Base-by-base conservation (phyloP, 2,113 vertebrate genomes). In the Ornithorhynchus anatinus region DNA sequence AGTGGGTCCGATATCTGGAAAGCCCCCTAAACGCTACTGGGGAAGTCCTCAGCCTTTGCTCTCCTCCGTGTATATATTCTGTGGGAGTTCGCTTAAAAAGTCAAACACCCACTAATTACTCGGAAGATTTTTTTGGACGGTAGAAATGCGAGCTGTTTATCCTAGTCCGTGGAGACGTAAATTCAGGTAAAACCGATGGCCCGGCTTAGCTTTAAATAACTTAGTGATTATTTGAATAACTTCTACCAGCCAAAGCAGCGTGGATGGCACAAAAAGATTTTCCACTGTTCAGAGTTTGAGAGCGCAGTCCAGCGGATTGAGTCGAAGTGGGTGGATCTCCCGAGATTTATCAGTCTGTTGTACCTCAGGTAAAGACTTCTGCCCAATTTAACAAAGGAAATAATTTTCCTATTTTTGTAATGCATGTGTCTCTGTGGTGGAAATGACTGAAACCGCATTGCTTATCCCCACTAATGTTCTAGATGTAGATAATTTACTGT, bases 161-260 rank as follows among this genome's bases (percentile, higher is more conserved):
- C 2, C 17, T 52, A 69, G 75, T 80, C 84, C 79, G 70, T 75
- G 56, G 65, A 56, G 68, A 71, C 73, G 77, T 58, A 79, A 81
- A 72, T 82, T 77, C 81, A 86, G 84, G 83, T 74, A 89, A 84
- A 81, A 84, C 80, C 25, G 80, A 88, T 76, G 84, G 86, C 88
- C 75, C 61, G 72, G 68, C 53, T 87, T 88, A 77, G 71, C 84
- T 89, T 86, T 83, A 77, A 84, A 79, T 74, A 82, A 71, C 81
- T 88, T 80, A 64, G 78, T 85, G 80, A 82, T 87, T 86, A 85
- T 85, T 86, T 82, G 81, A 50, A 81, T 86, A 82, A 76, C 84
- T 85, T 88, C 81, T 80, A 58, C 63, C 84, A 85, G 83, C 82
- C 83, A 59, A 62, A 82, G 68, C 74, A 81, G 67, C 54, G 71